Base-by-base conservation (phyloP, 1,140 invertebrate species). In the Caerostris extrusa region DNA sequence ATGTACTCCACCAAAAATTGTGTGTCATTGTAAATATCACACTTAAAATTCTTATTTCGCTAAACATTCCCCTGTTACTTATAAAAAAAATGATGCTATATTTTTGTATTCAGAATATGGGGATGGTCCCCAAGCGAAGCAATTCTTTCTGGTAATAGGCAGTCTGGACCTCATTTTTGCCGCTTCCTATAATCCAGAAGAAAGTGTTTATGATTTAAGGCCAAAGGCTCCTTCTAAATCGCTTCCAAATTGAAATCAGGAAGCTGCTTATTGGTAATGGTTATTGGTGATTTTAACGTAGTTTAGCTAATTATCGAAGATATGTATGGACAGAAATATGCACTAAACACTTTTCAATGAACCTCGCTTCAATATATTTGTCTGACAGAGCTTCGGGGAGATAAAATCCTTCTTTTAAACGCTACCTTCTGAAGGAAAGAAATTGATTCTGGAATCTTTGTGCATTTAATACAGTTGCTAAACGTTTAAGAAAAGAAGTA, bases 121-220 rank as follows among this genome's bases (percentile, higher is more conserved):
- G 17, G 57, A 91, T n/a, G 50, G 19, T 57, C 90, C 90, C 90
- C 56, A n/a, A 85, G 50, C n/a, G 19, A 17, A 56, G 60, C 60
- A 83, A 67, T 85, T 64, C 53, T 50, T 56, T 85, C 57, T 58
- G 60, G 50, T 85, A 85, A 92, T 85, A 60, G 82, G 60, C 90
- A 67, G 56, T 92, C 14, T 56, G 57, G 4, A 92, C 14, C 81
- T 85, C 61, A 55, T 58, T 92, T 85, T 69, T 69, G 57, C 61
- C 90, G n/a, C 81, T 85, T 92, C 64, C 90, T 92, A 58, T 61
- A 92, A 83, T 67, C 77, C 58, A 34, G 56, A 85, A 67, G 90
- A 92, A 92, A 67, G 7, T 85, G 60, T 64, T 85, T 83, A 92
- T 92, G 90, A 92, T 85, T 85, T 92, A 92, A 55, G 82, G 55